phyloP scores from a whole-genome alignment of 1,140 invertebrate species.

The Frieseomelitta varia region DNA sequence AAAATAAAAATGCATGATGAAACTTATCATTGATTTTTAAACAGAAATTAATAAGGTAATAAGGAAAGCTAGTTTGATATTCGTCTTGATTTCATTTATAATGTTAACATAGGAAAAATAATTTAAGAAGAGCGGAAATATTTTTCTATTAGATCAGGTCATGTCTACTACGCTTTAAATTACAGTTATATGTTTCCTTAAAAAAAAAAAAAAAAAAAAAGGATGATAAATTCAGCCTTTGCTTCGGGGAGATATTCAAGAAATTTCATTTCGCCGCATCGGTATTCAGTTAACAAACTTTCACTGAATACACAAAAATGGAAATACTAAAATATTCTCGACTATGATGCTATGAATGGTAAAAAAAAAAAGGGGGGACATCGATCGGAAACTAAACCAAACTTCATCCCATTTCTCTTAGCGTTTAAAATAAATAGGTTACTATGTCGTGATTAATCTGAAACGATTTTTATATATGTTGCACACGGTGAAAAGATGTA shows the following conservation, averaged over 20 bases:
- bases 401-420: neutral
- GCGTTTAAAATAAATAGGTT: neutral
- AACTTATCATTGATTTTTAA: no score
- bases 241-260: neutral
- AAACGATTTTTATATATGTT: neutral
- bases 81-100: neutral
- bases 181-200: neutral
- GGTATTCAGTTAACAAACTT: neutral
- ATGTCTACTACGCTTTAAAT: neutral
- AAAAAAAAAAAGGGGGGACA: neutral
- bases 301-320: no score
- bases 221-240: neutral
- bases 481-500: neutral
- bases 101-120: neutral
- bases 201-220: no score
- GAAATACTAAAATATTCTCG: neutral
- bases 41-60: no score
- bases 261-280: neutral
- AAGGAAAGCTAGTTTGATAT: neutral
- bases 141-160: neutral
- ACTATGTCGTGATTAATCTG: neutral
- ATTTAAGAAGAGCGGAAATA: no score
- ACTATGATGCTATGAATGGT: neutral
- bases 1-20: no score
- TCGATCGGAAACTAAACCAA: neutral